Percentiles rank a stretch among this genome's conserved stretches.
Evolutionary conservation across 1,140 invertebrate genomes (phyloP).

Genomic region (Periplaneta americana): DNA sequence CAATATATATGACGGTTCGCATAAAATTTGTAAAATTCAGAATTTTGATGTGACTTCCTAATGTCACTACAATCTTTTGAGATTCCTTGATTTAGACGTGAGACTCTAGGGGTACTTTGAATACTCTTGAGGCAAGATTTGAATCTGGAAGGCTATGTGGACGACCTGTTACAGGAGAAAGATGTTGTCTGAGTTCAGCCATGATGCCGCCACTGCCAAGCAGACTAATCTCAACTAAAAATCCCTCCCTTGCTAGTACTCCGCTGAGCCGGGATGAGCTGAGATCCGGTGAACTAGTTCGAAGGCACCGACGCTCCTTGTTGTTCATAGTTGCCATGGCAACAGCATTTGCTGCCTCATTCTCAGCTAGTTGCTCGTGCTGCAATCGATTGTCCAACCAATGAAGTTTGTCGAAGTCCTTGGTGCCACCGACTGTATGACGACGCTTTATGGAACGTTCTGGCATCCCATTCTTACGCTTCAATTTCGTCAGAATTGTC

Average conservation of each 20-base stretch:
- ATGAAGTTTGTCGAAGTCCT: constrained; percentile 69
- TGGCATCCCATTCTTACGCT: constrained; percentile 67
- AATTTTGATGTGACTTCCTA: background rate
- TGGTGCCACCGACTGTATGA: constrained; percentile 88
- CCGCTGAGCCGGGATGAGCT: constrained; percentile 38
- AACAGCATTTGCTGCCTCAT: constrained; percentile 41
- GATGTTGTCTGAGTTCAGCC: constrained; percentile 37
- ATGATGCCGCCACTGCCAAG: constrained; percentile 46
- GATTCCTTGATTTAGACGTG: constrained; percentile 38
- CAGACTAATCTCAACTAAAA: constrained; percentile 48
- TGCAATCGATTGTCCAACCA: constrained; percentile 50
- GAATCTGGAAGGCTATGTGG: constrained; percentile 50
- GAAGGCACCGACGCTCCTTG: constrained; percentile 42
- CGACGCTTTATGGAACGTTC: constrained; percentile 75
- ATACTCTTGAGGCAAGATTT: constrained; percentile 41
- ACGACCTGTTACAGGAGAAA: constrained; percentile 32
- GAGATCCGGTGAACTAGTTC: constrained; percentile 57
- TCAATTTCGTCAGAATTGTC: constrained; percentile 48
- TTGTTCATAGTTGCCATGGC: constrained; percentile 26
- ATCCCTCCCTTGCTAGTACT: constrained; percentile 28
- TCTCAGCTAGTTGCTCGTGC: constrained; percentile 37
- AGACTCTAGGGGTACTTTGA: constrained; percentile 51
- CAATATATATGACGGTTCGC: no score
- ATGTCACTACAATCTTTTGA: background rate
- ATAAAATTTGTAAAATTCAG: background rate